A percentile compares a stretch with the other conserved stretches of the same genome.
phyloP scores from a whole-genome alignment of 2,113 vertebrate genomes.

The Apistogramma diplotaenia region DNA sequence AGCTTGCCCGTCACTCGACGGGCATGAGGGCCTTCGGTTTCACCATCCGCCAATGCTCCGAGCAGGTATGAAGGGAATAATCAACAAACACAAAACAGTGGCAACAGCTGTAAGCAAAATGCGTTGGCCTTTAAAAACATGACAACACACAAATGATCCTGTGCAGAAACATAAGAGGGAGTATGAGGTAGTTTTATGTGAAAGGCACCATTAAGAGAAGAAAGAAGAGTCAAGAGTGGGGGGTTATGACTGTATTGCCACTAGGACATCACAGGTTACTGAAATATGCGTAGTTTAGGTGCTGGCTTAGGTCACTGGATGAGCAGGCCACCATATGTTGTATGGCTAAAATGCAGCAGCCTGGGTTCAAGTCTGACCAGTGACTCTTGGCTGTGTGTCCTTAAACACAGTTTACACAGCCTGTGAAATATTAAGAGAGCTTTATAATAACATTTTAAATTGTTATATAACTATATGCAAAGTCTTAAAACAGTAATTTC shows the following conservation, averaged over 20 bases:
- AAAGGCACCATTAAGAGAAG: neutral
- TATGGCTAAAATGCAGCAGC: too few species aligned
- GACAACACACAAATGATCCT: neutral
- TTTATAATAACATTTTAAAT: neutral
- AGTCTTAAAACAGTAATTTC: neutral
- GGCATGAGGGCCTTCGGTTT: slow-evolving; percentile 90
- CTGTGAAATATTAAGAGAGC: neutral
- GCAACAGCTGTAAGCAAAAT: neutral
- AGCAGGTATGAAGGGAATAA: slow-evolving; percentile 77
- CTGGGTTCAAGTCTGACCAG: too few species aligned
- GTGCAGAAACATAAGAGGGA: neutral
- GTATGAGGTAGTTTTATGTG: neutral
- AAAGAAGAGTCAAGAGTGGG: neutral
- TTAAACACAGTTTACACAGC: neutral
- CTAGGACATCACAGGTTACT: neutral
- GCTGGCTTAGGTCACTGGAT: too few species aligned
- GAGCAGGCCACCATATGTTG: too few species aligned
- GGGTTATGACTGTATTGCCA: neutral
- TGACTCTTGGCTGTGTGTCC: too few species aligned
- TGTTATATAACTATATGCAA: neutral
- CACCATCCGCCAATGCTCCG: slow-evolving; percentile 89
- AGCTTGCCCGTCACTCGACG: slow-evolving; percentile 88
- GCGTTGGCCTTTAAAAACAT: neutral
- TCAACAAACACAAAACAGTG: neutral
- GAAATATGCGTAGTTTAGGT: neutral